These are phyloP conservation scores for Rotaria sp. DNA, from an alignment of 2,888 invertebrate genomes.

Conservation along the genomic window DNA sequence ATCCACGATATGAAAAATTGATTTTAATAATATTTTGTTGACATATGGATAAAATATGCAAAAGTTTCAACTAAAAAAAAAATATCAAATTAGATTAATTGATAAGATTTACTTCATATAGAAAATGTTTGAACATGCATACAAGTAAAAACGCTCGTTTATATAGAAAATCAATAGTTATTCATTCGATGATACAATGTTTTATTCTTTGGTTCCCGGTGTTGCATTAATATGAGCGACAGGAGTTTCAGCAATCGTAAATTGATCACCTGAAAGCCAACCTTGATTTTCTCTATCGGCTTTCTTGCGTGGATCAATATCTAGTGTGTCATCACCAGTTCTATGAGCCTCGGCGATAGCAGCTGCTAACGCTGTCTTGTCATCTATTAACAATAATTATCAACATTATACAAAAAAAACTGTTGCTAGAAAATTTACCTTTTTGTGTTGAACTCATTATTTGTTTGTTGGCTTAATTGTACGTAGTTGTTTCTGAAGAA, in stretches of 20 bases:
- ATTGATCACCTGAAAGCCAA: background rate
- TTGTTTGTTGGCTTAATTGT: background rate
- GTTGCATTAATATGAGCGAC: background rate
- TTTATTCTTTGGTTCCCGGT: background rate
- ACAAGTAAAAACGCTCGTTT: too few relatives aligned
- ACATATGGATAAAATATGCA: too few relatives aligned
- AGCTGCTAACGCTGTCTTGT: background rate
- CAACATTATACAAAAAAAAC: background rate
- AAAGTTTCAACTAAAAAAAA: too few relatives aligned
- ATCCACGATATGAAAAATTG: too few relatives aligned
- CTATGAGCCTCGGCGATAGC: background rate
- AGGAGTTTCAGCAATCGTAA: background rate
- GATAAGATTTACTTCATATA: too few relatives aligned
- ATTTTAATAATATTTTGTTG: too few relatives aligned
- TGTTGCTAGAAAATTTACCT: background rate
- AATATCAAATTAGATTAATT: too few relatives aligned
- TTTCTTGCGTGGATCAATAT: background rate
- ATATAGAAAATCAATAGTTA: too few relatives aligned
- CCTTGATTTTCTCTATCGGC: background rate
- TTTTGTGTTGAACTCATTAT: background rate
- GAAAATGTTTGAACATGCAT: too few relatives aligned
- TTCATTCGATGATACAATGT: too few relatives aligned
- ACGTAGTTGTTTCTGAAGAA: too few relatives aligned
- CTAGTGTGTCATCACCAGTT: background rate
- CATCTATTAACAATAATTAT: background rate